Evolutionary conservation across 2,888 invertebrate genomes (phyloP), one percentile per base, ranked within the genome.

Genomic region (Pristionchus entomophagus): DNA sequence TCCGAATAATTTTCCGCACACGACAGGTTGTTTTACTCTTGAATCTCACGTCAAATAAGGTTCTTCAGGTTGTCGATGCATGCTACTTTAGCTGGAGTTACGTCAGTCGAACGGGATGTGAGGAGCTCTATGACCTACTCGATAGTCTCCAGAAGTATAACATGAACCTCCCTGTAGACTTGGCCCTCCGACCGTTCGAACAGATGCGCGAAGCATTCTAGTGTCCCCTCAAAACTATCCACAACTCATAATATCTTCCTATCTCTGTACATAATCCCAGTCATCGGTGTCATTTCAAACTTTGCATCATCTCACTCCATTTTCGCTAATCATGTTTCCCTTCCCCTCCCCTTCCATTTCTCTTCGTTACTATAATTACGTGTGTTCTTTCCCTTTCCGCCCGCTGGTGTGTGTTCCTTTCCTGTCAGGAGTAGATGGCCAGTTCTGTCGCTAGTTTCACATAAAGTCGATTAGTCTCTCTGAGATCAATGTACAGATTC

Each of bases 171-270:
- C 98, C 99, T 0, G 97, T 98, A 26, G 98, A 99, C 94, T 95
- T 99, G 92, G 99, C 99, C 62, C 96, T 99, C 65, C 96, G 97
- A 93, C 98, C 98, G 93, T 97, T 99, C 94, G 97, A 97, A 94
- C 98, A 98, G 95, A 98, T 99, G 94, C 97, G 97, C 95, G 98
- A 98, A 95, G 97, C 97, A 89, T 97, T 97, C 95, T 97, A 88
- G 88, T n/a, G n/a, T 4, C 2, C 8, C 19, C 19, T 2, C 35
- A 35, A 65, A 29, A 35, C 26, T 10, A 69, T 35, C 19, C 22
- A n/a, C 17, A 38, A 14, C 4, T 22, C 65, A 38, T 69, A 35
- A 69, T 69, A 22, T 69, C 65, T 38, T 56, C 17, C 26, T 32
- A 45, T 5, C 17, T 45, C 73, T 41, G 22, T 19, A 73, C 73